A percentile compares a stretch with the other conserved stretches of the same genome.
phyloP scores from a whole-genome alignment of 2,888 invertebrate genomes.

The Platerodrilus igneus region DNA sequence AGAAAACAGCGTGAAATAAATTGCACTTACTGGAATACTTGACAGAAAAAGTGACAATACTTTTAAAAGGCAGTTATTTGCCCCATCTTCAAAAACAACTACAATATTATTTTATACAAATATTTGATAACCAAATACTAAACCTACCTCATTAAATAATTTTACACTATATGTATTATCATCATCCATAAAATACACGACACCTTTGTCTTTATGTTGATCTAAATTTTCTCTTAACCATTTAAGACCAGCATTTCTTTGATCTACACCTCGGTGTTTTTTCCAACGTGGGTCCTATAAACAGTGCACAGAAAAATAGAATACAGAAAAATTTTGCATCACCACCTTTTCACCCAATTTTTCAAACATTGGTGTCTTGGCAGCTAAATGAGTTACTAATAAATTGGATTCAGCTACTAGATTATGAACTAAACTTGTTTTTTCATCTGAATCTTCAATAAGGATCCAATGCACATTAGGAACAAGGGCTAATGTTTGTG shows the following conservation, averaged over 20 bases:
- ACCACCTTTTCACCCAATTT: slow-evolving; percentile 58
- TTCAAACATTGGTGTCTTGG: slow-evolving; percentile 64
- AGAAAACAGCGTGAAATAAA: too few relatives aligned
- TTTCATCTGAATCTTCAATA: slow-evolving; percentile 76
- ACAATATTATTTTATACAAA: too few relatives aligned
- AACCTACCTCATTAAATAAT: slow-evolving; percentile 78
- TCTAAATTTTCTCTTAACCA: slow-evolving; percentile 69
- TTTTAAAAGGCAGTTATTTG: too few relatives aligned
- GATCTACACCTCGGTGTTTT: slow-evolving; percentile 84
- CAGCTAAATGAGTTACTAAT: slow-evolving; percentile 60
- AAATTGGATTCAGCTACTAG: slow-evolving; percentile 60
- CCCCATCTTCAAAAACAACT: too few relatives aligned
- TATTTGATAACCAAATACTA: too few relatives aligned
- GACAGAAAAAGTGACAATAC: too few relatives aligned
- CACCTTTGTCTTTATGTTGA: slow-evolving; percentile 56
- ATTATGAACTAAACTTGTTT: slow-evolving; percentile 68
- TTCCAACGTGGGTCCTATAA: slow-evolving; percentile 62
- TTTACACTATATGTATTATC: slow-evolving; percentile 91
- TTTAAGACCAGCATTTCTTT: slow-evolving; percentile 78
- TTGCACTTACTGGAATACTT: too few relatives aligned
- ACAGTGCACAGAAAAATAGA: slow-evolving; percentile 1
- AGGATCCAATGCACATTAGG: slow-evolving; percentile 92
- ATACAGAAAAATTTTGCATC: neutral
- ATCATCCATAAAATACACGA: slow-evolving; percentile 95
- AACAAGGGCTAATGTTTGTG: slow-evolving; percentile 80